These are phyloP conservation scores for Corella eumyota DNA, from an alignment of 23 tunicate genomes.

Conservation along the genomic window DNA sequence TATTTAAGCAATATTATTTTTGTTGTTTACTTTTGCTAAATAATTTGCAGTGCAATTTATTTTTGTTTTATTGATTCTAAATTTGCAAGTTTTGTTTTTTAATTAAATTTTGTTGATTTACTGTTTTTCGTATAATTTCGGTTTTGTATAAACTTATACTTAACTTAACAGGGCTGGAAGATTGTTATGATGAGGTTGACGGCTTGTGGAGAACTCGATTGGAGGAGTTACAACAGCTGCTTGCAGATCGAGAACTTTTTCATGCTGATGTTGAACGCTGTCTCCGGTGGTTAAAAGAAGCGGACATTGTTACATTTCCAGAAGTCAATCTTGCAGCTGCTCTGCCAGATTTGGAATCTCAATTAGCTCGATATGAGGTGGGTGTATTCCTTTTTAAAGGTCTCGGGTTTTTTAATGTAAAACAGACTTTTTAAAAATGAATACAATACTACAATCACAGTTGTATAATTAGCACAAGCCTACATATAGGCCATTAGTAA, in stretches of 20 bases:
- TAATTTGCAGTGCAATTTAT: neutral
- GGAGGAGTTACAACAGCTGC: constrained; percentile 48
- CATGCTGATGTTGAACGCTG: constrained; percentile 89
- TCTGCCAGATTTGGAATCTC: constrained; percentile 59
- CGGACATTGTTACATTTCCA: constrained; percentile 87
- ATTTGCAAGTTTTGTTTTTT: too few species aligned
- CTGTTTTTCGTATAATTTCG: too few species aligned
- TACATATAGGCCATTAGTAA: too few species aligned
- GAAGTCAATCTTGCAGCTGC: constrained; percentile 81
- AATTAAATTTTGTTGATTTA: too few species aligned
- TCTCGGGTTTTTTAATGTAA: neutral
- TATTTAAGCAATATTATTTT: neutral
- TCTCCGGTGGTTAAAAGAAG: constrained; percentile 92
- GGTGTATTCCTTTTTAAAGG: neutral
- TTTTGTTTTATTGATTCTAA: too few species aligned
- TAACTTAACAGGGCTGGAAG: constrained; percentile 39
- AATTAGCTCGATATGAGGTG: constrained; percentile 58
- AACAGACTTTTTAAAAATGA: too few species aligned
- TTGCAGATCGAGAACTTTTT: constrained; percentile 71
- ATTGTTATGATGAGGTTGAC: constrained; percentile 60
- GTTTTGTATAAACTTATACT: neutral
- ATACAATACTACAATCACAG: too few species aligned
- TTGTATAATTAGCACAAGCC: too few species aligned
- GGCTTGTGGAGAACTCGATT: constrained; percentile 54
- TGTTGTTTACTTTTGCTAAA: neutral